Evolutionary conservation across 2,797 vertebrate genomes (phyloP).

Genomic region (Glossophaga mutica): DNA sequence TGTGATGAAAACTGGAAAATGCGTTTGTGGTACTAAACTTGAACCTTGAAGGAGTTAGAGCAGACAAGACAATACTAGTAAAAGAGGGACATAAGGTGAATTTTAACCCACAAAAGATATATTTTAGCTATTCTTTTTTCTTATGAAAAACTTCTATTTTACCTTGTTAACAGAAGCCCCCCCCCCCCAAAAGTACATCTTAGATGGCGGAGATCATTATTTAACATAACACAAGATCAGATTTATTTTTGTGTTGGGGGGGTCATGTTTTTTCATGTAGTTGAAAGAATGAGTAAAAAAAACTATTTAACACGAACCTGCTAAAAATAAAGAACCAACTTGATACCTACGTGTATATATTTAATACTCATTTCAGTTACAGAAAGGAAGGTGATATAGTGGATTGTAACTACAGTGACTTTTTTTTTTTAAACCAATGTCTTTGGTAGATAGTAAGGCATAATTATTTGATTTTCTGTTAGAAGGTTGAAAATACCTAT

Average conservation of each 20-base stretch:
- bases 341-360: not conserved
- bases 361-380: constrained; percentile 15
- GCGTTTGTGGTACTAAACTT: not conserved
- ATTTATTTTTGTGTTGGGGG: not conserved
- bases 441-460: not conserved
- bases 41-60: not conserved
- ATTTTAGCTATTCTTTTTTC: not conserved
- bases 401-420: not conserved
- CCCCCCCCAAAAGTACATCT: not conserved
- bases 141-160: constrained; percentile 10
- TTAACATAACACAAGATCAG: not conserved
- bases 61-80: not conserved
- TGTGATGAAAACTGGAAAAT: not conserved
- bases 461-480: not conserved
- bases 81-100: not conserved
- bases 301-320: not conserved
- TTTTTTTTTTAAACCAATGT: not conserved
- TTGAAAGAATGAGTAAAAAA: constrained; percentile 19
- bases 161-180: not conserved
- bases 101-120: not conserved
- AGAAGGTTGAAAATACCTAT: not conserved
- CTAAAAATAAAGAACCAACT: not conserved
- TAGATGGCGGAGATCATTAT: not conserved
- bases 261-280: not conserved
- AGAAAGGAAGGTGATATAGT: not conserved